Evolutionary conservation across 1,140 invertebrate species (phyloP).

Genomic region (Drosophila kanapiae): DNA sequence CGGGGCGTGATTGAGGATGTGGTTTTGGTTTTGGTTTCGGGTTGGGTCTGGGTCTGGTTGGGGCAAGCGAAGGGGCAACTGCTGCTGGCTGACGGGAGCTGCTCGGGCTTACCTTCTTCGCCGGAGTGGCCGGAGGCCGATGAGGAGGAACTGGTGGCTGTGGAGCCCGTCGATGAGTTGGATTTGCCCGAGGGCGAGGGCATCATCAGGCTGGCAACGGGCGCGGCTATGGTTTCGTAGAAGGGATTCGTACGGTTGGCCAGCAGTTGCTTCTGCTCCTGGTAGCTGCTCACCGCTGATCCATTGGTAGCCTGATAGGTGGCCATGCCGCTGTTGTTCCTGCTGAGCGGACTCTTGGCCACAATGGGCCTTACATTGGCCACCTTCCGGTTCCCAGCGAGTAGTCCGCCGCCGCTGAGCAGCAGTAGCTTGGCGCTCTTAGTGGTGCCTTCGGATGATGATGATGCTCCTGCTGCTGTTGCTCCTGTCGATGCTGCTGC

Average conservation of each 20-base stretch:
- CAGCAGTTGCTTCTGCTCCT: constrained; percentile 74
- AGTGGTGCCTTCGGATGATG: constrained; percentile 13
- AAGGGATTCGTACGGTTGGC: constrained; percentile 82
- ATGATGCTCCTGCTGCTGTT: constrained; percentile 22
- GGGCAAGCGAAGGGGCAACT: constrained; percentile 37
- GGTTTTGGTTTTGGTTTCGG: constrained; percentile 11
- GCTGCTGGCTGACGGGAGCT: constrained; percentile 16
- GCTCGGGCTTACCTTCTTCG: constrained; percentile 81
- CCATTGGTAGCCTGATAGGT: constrained; percentile 44
- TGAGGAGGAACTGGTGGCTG: constrained; percentile 76
- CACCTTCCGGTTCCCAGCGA: constrained; percentile 71
- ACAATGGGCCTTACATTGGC: constrained; percentile 83
- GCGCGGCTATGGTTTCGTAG: constrained; percentile 63
- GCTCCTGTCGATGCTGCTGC: constrained; percentile 46
- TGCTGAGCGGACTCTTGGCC: constrained; percentile 64
- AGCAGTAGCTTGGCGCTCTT: constrained; percentile 74
- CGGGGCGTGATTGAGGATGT: constrained; percentile 22
- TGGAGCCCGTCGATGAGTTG: constrained; percentile 81
- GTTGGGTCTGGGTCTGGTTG: constrained; percentile 2
- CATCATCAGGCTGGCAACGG: constrained; percentile 63
- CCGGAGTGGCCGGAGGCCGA: constrained; percentile 64
- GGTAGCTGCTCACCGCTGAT: constrained; percentile 41
- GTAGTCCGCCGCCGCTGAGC: constrained; percentile 56
- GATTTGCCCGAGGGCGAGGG: constrained; percentile 81
- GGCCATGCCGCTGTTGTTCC: constrained; percentile 39